Evolutionary conservation across 2,797 vertebrate genomes (phyloP), one percentile per base, ranked within the genome.

Genomic region (Cetoscarus ocellatus): DNA sequence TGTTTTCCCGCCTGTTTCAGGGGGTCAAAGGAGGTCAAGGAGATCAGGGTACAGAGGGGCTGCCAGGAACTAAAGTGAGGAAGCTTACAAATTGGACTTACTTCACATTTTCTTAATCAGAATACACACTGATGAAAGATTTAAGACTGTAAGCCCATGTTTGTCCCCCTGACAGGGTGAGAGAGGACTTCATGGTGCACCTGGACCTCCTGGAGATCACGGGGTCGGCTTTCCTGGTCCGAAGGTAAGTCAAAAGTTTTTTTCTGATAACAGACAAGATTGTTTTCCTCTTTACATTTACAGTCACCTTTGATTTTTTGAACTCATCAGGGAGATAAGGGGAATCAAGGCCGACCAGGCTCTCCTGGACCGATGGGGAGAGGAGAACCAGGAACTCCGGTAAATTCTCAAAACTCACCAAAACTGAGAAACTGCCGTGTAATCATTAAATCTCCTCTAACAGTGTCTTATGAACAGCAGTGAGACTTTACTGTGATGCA

Each of bases 141-240:
- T 13, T n/a, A 7, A 5, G 3, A 15, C 77, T 45, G 1, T 55
- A 8, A 45, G 17, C 15, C 17, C n/a, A 1, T 75, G 68, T 3
- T 0, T 65, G 44, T 8, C 1, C 13, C 3, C 9, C 5, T 12
- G 4, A 70, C 70, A 97, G 96, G 96, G 96, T 66, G 95, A 95
- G 18, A 91, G 90, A n/a, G 96, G 96, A 56, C 88, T 78, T 2
- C 86, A 90, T 40, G 96, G 96, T 66, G 79, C 85, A 69, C 0
- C 68, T 50, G 96, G 96, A 65, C 88, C 86, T 40, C 79, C 91
- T 0, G 96, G 96, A 61, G 91, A 95, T 44, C 80, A 75, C 0
- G 94, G 94, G 1, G 35, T 93, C 44, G 94, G 94, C 2, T 86
- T 85, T 43, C 90, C 89, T 34, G 94, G 94, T 45, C 56, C 88